Evolutionary conservation across 1,140 invertebrate genomes (phyloP).

Genomic region (Drosophila tropicalis): DNA sequence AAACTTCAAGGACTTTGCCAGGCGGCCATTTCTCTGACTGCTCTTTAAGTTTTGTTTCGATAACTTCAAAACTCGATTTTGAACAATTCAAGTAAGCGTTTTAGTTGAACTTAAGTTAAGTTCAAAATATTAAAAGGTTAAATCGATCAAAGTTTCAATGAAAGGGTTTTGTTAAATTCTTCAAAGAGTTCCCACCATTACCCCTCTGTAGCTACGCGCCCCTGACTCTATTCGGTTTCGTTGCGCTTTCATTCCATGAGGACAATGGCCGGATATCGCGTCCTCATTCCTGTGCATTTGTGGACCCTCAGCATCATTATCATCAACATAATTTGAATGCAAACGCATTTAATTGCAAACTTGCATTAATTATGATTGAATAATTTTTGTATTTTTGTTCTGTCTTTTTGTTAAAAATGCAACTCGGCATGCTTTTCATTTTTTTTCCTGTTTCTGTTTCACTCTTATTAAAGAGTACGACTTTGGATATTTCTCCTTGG

Average conservation of each 20-base stretch:
- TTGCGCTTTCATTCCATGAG: slow-evolving; percentile 32
- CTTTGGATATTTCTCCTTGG: slow-evolving; percentile 13
- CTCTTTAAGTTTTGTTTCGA: too few relatives aligned
- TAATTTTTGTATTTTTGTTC: slow-evolving; percentile 48
- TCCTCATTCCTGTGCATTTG: slow-evolving; percentile 6
- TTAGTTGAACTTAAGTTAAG: too few relatives aligned
- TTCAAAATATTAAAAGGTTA: too few relatives aligned
- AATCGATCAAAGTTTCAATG: too few relatives aligned
- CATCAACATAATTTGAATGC: slow-evolving; percentile 78
- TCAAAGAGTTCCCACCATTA: not conserved
- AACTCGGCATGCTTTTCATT: slow-evolving; percentile 35
- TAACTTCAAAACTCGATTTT: too few relatives aligned
- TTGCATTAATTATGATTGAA: slow-evolving; percentile 80
- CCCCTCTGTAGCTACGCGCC: slow-evolving; percentile 5
- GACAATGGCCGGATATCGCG: slow-evolving; percentile 45
- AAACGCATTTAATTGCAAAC: slow-evolving; percentile 79
- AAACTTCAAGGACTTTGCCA: too few relatives aligned
- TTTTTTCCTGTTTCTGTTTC: not conserved
- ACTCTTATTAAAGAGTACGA: slow-evolving; percentile 17
- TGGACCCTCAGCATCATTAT: slow-evolving; percentile 32
- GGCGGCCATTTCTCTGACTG: too few relatives aligned
- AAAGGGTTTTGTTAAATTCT: not conserved
- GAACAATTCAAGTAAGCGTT: too few relatives aligned
- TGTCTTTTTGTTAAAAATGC: slow-evolving; percentile 41
- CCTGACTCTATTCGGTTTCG: slow-evolving; percentile 40